These are phyloP conservation scores for Drosophila mettleri DNA, from an alignment of 2,888 invertebrate species.

Conservation along the genomic window DNA sequence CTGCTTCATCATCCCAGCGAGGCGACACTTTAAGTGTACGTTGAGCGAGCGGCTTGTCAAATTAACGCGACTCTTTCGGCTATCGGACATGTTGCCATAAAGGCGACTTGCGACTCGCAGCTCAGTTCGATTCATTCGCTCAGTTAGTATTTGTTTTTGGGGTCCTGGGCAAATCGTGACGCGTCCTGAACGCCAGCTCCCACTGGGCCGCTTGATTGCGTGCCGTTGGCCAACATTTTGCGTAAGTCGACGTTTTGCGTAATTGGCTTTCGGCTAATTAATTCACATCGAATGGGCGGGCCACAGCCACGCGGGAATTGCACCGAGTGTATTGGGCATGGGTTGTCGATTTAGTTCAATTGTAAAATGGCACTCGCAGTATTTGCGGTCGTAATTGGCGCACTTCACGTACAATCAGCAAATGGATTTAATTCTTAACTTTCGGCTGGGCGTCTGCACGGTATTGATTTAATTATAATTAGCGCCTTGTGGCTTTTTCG, in stretches of 20 bases:
- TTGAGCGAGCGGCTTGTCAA: constrained; percentile 56
- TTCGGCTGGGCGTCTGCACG: constrained; percentile 11
- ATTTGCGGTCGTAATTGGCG: constrained; percentile 22
- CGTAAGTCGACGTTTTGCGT: constrained; percentile 66
- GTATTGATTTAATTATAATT: constrained; percentile 72
- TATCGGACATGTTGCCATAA: constrained; percentile 32
- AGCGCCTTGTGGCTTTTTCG: constrained; percentile 51
- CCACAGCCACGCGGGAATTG: constrained; percentile 19
- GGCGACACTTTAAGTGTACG: constrained; percentile 47
- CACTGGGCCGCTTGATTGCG: constrained; percentile 51
- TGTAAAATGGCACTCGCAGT: constrained; percentile 43
- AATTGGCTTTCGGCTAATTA: constrained; percentile 78
- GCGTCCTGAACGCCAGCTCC: constrained; percentile 27
- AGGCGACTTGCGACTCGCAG: constrained; percentile 23
- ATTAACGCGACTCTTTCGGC: constrained; percentile 59
- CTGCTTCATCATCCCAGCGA: constrained; percentile 51
- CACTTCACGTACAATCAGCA: constrained; percentile 55
- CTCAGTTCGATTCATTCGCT: constrained; percentile 13
- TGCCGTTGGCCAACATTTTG: constrained; percentile 55
- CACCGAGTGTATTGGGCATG: background rate
- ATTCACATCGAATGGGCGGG: constrained; percentile 55
- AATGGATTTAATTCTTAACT: constrained; percentile 48
- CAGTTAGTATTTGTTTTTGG: constrained; percentile 46
- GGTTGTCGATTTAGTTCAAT: constrained; percentile 23
- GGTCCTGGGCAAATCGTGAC: constrained; percentile 17